A percentile compares a stretch with the other conserved stretches of the same genome.
Evolutionary conservation across 2,888 invertebrate genomes (phyloP).

Genomic region (Sphinx pinastri): DNA sequence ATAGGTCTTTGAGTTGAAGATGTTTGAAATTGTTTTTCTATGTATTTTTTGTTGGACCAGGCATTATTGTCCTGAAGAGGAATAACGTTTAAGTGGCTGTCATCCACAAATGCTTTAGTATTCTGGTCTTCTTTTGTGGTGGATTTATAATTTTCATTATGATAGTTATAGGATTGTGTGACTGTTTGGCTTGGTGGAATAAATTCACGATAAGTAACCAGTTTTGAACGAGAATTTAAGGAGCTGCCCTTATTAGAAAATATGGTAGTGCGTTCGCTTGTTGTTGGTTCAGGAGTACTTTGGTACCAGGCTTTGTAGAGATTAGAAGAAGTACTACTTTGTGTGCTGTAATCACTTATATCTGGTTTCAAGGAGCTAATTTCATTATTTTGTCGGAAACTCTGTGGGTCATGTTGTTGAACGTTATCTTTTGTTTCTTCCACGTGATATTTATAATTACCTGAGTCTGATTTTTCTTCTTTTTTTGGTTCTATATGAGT

Average conservation of each 20-base stretch:
- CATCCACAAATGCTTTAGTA: not conserved
- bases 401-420: slow-evolving; percentile 21
- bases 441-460: not conserved
- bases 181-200: slow-evolving; percentile 59
- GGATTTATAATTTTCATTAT: slow-evolving; percentile 47
- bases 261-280: slow-evolving; percentile 16
- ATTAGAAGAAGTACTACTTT: not conserved
- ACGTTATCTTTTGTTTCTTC: slow-evolving; percentile 29
- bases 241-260: slow-evolving; percentile 27
- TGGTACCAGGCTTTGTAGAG: not conserved
- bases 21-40: slow-evolving; percentile 39
- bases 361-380: not conserved
- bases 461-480: not conserved
- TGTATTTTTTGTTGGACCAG: slow-evolving; percentile 36
- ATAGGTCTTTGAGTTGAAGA: slow-evolving; percentile 40
- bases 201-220: slow-evolving; percentile 60
- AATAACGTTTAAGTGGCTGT: slow-evolving; percentile 7
- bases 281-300: slow-evolving; percentile 24
- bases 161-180: slow-evolving; percentile 65
- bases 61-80: slow-evolving; percentile 1
- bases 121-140: slow-evolving; percentile 33
- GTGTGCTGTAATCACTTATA: not conserved
- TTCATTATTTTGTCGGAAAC: slow-evolving; percentile 7
- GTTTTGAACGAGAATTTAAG: slow-evolving; percentile 45
- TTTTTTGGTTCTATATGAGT: slow-evolving; percentile 51